These are phyloP conservation scores for Gadopsis bispinosus DNA, from an alignment of 2,797 vertebrate species.

Conservation along the genomic window DNA sequence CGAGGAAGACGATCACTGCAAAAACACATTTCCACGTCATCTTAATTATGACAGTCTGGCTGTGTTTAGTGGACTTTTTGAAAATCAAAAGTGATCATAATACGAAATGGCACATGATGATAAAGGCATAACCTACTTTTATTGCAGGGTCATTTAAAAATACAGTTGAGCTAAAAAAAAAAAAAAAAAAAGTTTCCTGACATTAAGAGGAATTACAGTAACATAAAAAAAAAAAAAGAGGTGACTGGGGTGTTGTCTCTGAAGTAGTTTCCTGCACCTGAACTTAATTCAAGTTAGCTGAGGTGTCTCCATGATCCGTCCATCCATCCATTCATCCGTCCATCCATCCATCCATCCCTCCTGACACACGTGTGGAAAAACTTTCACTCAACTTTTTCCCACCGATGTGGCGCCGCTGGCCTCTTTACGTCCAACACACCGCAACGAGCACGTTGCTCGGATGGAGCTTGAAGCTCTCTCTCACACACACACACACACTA, in stretches of 20 bases:
- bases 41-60: constrained; percentile 29
- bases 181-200: constrained; percentile 3
- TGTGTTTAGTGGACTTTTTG: constrained; percentile 44
- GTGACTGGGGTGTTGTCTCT: constrained; percentile 23
- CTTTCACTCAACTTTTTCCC: constrained; percentile 71
- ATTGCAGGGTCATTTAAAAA: constrained; percentile 39
- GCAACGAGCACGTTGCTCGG: background rate
- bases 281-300: constrained; percentile 46
- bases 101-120: constrained; percentile 27
- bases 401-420: constrained; percentile 52
- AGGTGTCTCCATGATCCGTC: no score
- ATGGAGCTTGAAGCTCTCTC: constrained; percentile 20
- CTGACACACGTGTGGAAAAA: constrained; percentile 65
- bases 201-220: constrained; percentile 17
- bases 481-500: background rate
- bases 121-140: constrained; percentile 41
- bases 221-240: background rate
- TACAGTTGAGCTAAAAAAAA: constrained; percentile 14
- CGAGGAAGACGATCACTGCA: constrained; percentile 10
- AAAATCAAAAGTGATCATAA: constrained; percentile 29
- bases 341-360: no score
- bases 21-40: constrained; percentile 8
- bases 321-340: no score
- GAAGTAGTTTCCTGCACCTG: constrained; percentile 28
- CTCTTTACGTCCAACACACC: constrained; percentile 27